Evolutionary conservation across 2,113 vertebrate species (phyloP), one percentile per base, ranked within the genome.

Genomic region (Calidris pygmaea): DNA sequence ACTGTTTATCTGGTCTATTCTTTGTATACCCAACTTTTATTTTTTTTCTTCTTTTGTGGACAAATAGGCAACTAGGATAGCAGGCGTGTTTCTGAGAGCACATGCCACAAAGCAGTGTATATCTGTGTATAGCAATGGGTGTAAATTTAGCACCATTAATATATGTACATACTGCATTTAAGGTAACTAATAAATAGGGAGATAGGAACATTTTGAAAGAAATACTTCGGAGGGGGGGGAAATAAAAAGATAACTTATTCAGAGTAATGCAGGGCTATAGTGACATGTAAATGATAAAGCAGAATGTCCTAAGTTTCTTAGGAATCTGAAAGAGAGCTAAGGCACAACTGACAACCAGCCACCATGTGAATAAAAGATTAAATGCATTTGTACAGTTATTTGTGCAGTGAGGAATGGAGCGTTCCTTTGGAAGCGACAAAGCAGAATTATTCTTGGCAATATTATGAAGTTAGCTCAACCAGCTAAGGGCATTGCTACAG

Each of bases 391-490:
- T 71, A 55, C 83, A 63, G 66, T n/a, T 62, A 37, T 81, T 67
- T 55, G 86, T 71, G 88, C 23, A 86, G 55, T 74, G 86, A 92
- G 68, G 78, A 87, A 85, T 43, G n/a, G 12, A 68, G 18, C 4
- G 4, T 91, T 75, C 37, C 35, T 80, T 78, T 52, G 73, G 80
- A 78, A 93, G n/a, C 50, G 73, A 84, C 83, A 91, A 89, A 93
- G 21, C 70, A 67, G 47, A 92, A 65, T 37, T 81, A 87, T 63
- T 93, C 39, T n/a, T 75, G 41, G 73, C 65, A 81, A 65, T 35
- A 7, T 29, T 59, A 81, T 19, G 47, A 77, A 81, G 47, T 80
- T 47, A 93, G 82, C 50, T 92, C 89, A 67, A 45, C 10, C 59
- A 92, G 68, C n/a, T 89, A 34, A 66, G 45, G 58, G 29, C 35